Base-by-base conservation (phyloP, 2,113 vertebrate species). In the Lamprologus ornatipinnis region DNA sequence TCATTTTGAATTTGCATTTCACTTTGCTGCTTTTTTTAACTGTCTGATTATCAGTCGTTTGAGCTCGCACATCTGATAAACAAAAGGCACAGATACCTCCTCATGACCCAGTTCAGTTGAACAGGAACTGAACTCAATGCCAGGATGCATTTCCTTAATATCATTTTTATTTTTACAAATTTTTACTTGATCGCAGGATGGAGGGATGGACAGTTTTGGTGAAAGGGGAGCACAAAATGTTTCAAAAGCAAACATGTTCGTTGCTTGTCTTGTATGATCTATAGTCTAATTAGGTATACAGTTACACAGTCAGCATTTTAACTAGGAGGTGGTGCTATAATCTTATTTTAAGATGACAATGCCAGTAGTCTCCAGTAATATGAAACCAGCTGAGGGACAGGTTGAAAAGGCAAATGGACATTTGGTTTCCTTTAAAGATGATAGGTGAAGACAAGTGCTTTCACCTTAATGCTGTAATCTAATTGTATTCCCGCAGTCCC, bases 1-100 rank as follows among this genome's bases (percentile, higher is more conserved):
- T 94, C 85, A 84, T 86, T 82, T 57, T 23, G 49, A 90, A 93
- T 94, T 94, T 94, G 88, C 90, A 87, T 95, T 90, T 89, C 68
- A 89, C 86, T 89, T 86, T 33, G 83, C 89, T 86, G 78, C 84
- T 88, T 85, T 83, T 91, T 91, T 89, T 81, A 88, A 92, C 88
- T 53, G 86, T 85, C 85, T 89, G 86, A 88, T 87, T 54, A 85
- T 86, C 87, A 88, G 70, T 65, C 17, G 54, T 84, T 89, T 82
- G 89, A 88, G 87, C 85, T 84, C 60, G 33, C 28, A 40, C 57
- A 60, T 92, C 86, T 81, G 49, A 90, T 84, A 92, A 91, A 94
- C 87, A 88, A 91, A 91, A 84, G 84, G 55, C 45, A 78, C 10
- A 33, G 73, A 90, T 53, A 89, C 87, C 85, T 92, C 85, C 37